These are phyloP conservation scores for Drosophila pruinosa DNA, from an alignment of 1,140 invertebrate genomes.

Conservation along the genomic window DNA sequence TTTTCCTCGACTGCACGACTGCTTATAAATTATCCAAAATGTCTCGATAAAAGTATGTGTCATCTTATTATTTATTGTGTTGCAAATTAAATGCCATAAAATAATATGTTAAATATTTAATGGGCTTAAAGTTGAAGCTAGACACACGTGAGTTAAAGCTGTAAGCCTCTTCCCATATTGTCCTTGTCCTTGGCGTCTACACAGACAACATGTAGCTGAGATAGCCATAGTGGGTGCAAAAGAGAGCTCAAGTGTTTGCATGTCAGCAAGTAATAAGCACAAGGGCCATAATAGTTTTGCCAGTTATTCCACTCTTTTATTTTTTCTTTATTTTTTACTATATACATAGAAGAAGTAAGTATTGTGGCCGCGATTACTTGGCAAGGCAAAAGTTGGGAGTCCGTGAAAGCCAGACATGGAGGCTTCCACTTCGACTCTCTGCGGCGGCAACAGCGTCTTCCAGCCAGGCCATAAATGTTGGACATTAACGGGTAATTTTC, in stretches of 20 bases:
- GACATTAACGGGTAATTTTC: constrained; percentile 82
- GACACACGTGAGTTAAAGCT: constrained; percentile 18
- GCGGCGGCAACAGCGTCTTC: constrained; percentile 35
- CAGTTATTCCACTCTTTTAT: constrained; percentile 55
- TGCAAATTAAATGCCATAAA: constrained; percentile 73
- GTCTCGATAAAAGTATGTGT: constrained; percentile 45
- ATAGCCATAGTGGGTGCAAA: not conserved
- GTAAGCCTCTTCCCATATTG: constrained; percentile 39
- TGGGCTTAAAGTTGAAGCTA: constrained; percentile 49
- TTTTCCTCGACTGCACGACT: constrained; percentile 66
- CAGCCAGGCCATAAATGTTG: constrained; percentile 74
- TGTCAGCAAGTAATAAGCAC: constrained; percentile 80
- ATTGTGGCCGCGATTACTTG: constrained; percentile 60
- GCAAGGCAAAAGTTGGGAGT: constrained; percentile 12
- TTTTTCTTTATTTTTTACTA: too few relatives aligned
- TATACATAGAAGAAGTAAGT: constrained; percentile 14
- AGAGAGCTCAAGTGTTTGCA: constrained; percentile 71
- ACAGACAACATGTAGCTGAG: constrained; percentile 13
- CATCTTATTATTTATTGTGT: constrained; percentile 79
- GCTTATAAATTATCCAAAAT: constrained; percentile 58
- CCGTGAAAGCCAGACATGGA: constrained; percentile 36
- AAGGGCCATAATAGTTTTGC: constrained; percentile 79
- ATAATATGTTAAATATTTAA: constrained; percentile 74
- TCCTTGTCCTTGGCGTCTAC: constrained; percentile 71
- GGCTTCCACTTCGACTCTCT: constrained; percentile 22